These are phyloP conservation scores for Pachliopta kotzebuea DNA, from an alignment of 2,888 invertebrate species.

Conservation along the genomic window DNA sequence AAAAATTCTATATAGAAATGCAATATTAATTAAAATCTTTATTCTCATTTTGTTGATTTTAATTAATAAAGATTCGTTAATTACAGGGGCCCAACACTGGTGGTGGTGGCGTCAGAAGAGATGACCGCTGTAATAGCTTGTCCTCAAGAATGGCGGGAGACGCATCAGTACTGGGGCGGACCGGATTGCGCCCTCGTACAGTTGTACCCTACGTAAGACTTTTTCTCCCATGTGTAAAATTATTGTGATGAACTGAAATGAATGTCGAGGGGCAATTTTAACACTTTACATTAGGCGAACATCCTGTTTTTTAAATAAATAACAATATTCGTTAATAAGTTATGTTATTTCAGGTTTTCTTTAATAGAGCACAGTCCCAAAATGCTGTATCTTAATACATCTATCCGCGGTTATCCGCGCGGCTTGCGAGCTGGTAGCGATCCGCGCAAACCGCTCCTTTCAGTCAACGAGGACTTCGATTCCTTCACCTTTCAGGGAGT, in stretches of 20 bases:
- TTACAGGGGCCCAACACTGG: slow-evolving; percentile 82
- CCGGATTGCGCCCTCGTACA: slow-evolving; percentile 90
- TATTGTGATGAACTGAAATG: background rate
- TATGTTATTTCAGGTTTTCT: slow-evolving; percentile 44
- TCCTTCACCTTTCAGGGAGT: slow-evolving; percentile 84
- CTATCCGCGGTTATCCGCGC: slow-evolving; percentile 90
- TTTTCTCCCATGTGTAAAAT: background rate
- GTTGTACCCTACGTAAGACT: slow-evolving; percentile 84
- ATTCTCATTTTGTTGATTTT: background rate
- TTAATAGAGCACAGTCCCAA: slow-evolving; percentile 81
- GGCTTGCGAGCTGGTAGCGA: slow-evolving; percentile 91
- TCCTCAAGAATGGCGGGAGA: slow-evolving; percentile 92
- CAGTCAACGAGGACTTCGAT: slow-evolving; percentile 88
- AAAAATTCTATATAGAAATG: background rate
- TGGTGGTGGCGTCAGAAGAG: slow-evolving; percentile 80
- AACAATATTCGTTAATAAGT: background rate
- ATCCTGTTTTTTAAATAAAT: no score
- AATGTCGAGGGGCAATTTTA: background rate
- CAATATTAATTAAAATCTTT: no score
- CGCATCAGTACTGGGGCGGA: slow-evolving; percentile 91
- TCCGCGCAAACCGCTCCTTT: slow-evolving; percentile 87
- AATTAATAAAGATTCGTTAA: background rate
- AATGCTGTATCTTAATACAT: slow-evolving; percentile 91
- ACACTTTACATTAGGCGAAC: no score
- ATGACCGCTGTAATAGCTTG: slow-evolving; percentile 88